Evolutionary conservation across 2,113 vertebrate species (phyloP).

Genomic region (Brevimyrus niger): DNA sequence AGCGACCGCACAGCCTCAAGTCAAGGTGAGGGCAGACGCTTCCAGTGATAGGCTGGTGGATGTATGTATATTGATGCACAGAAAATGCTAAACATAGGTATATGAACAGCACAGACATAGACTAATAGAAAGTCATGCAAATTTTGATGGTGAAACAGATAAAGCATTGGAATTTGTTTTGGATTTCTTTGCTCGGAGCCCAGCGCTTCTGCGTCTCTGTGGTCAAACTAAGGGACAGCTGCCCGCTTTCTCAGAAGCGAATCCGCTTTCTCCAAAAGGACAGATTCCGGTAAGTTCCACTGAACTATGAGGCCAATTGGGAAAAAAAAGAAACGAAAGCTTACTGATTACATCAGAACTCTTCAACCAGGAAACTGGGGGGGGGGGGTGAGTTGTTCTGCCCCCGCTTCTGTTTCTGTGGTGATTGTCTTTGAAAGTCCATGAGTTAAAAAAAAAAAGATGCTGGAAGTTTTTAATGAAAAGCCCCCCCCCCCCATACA

Average conservation of each 20-base stretch:
- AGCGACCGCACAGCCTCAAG: not conserved
- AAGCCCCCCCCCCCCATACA: not conserved
- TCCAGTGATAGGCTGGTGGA: not conserved
- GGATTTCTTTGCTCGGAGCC: not conserved
- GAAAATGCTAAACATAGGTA: not conserved
- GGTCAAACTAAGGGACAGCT: slow-evolving; percentile 15
- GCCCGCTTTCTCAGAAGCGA: not conserved
- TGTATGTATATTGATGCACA: not conserved
- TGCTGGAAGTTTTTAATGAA: slow-evolving; percentile 27
- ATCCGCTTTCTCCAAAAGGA: slow-evolving; percentile 15
- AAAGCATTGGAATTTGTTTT: no score
- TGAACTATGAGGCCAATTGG: not conserved
- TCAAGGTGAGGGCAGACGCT: not conserved
- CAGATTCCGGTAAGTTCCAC: slow-evolving; percentile 21
- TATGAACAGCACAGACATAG: not conserved
- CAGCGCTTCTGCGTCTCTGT: slow-evolving; percentile 6
- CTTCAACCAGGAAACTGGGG: slow-evolving; percentile 3
- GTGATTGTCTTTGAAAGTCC: slow-evolving; percentile 30
- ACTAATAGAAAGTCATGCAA: not conserved
- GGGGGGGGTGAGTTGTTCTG: slow-evolving; percentile 20
- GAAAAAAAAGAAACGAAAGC: not conserved
- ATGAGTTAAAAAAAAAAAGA: slow-evolving; percentile 5
- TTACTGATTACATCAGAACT: slow-evolving; percentile 25
- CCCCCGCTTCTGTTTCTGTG: slow-evolving; percentile 29
- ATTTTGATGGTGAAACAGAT: not conserved